A percentile compares a stretch with the other conserved stretches of the same genome.
Evolutionary conservation across 2,113 vertebrate species (phyloP).

Genomic region (Crotalus helleri): DNA sequence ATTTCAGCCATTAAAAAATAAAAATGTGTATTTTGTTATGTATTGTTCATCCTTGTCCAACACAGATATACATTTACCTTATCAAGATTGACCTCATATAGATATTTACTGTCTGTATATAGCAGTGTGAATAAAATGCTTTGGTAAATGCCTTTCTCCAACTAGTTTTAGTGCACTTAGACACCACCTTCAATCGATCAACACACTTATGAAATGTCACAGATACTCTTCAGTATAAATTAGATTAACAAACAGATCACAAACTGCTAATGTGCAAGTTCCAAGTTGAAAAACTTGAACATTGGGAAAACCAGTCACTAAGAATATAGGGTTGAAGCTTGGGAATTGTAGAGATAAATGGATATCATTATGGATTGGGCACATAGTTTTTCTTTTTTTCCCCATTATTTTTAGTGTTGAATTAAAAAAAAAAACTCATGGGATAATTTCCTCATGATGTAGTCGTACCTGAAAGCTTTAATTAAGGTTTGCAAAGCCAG

Average conservation of each 20-base stretch:
- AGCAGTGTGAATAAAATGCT: not conserved
- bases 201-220: not conserved
- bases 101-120: not conserved
- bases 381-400: not conserved
- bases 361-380: not conserved
- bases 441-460: not conserved
- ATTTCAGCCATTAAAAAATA: not conserved
- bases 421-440: not conserved
- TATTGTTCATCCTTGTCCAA: not conserved
- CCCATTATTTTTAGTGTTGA: not conserved
- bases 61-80: not conserved
- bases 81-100: not conserved
- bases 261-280: not conserved
- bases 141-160: not conserved
- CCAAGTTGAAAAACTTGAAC: not conserved
- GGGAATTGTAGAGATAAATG: not conserved
- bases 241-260: not conserved
- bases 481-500: not conserved
- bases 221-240: not conserved
- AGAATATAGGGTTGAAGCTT: not conserved
- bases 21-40: not conserved
- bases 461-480: not conserved
- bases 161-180: not conserved
- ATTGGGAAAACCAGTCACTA: not conserved
- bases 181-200: not conserved